These are phyloP conservation scores for Mareca strepera DNA, from an alignment of 2,797 vertebrate genomes.

Conservation along the genomic window DNA sequence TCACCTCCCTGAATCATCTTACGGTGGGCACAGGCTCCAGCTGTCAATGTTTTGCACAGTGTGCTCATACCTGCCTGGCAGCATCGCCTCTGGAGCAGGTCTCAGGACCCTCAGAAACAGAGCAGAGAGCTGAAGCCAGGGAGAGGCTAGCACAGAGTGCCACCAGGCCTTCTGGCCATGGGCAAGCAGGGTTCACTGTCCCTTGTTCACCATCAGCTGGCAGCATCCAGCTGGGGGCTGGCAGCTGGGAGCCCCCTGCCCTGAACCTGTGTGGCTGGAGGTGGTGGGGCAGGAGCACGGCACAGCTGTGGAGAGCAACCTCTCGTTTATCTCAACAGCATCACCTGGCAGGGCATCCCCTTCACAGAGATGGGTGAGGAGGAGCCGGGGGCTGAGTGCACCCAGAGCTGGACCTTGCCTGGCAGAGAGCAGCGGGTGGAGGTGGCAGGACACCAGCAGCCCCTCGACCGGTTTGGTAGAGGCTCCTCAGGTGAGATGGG, in stretches of 20 bases:
- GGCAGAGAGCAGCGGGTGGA: not conserved
- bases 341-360: not conserved
- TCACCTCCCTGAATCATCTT: not conserved
- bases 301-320: not conserved
- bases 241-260: not conserved
- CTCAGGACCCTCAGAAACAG: not conserved
- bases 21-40: not conserved
- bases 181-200: not conserved
- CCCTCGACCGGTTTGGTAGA: not conserved
- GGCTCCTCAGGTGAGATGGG: not conserved
- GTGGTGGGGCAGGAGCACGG: not conserved
- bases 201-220: not conserved
- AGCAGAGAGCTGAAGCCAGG: not conserved
- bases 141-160: not conserved
- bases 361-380: not conserved
- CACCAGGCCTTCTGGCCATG: not conserved
- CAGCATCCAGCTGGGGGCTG: not conserved
- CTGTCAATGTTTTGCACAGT: not conserved
- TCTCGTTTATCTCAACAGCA: not conserved
- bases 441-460: not conserved
- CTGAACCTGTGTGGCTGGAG: accelerated
- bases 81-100: not conserved
- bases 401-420: not conserved
- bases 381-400: not conserved
- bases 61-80: not conserved